Percentiles rank a stretch among this genome's conserved stretches.
Conservation (phyloP, 2,113 vertebrate genomes). For the Pseudopodoces humilis region DNA sequence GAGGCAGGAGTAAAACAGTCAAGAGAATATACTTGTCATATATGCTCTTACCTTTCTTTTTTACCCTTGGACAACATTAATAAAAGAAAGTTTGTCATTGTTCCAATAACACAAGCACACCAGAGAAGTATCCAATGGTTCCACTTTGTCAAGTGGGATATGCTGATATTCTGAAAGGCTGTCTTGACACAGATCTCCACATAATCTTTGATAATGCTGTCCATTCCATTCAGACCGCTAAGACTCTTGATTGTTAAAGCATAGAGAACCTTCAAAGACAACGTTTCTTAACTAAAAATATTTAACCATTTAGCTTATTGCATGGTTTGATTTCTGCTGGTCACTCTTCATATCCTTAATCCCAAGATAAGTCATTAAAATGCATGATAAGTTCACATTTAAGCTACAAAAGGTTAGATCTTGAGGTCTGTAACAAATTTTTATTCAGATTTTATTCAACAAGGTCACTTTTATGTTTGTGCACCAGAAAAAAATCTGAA, state of each 20-base stretch:
- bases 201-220: background rate
- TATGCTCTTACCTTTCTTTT: background rate
- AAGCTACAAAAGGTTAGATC: background rate
- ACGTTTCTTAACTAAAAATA: background rate
- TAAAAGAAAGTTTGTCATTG: background rate
- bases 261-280: background rate
- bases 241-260: background rate
- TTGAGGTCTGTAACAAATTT: background rate
- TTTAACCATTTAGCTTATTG: background rate
- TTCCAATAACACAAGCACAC: background rate
- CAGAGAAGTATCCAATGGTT: background rate
- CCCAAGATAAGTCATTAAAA: background rate
- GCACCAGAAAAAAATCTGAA: background rate
- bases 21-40: background rate
- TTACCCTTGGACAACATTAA: background rate
- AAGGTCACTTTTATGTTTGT: background rate
- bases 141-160: background rate
- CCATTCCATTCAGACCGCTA: background rate
- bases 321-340: background rate
- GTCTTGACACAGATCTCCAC: background rate
- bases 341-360: background rate
- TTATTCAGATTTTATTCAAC: background rate
- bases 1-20: background rate
- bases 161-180: background rate
- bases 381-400: background rate